Conservation (phyloP, 1,140 invertebrate species). For the Steinernema feltiae region DNA sequence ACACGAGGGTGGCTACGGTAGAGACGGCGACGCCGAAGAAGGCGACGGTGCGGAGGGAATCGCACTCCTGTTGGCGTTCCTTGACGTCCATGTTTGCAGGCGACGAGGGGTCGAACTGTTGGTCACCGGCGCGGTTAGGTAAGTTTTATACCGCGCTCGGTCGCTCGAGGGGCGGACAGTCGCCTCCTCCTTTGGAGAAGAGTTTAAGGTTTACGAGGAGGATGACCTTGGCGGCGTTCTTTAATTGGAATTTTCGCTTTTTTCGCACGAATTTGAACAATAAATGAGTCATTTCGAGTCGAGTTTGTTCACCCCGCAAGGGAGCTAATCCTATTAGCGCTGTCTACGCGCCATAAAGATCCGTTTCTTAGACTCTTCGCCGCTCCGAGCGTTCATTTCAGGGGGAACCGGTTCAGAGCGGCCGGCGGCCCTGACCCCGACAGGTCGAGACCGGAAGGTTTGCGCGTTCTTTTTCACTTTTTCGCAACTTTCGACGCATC, state of each 20-base stretch:
- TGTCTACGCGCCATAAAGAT: background rate
- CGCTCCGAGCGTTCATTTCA: background rate
- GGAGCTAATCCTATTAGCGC: background rate
- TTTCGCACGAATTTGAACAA: background rate
- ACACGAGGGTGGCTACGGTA: slow-evolving; percentile 49
- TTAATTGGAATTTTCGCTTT: slow-evolving; percentile 10
- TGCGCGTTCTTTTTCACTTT: background rate
- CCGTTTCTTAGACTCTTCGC: background rate
- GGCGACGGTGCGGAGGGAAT: slow-evolving; percentile 41
- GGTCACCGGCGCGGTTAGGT: background rate
- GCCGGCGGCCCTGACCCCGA: background rate
- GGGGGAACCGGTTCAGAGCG: background rate
- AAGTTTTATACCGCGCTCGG: background rate
- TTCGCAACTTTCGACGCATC: background rate
- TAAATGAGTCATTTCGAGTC: background rate
- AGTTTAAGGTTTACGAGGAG: background rate
- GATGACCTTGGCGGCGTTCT: slow-evolving; percentile 14
- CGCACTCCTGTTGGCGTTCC: slow-evolving; percentile 20
- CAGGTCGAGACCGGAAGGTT: background rate
- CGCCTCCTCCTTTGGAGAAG: background rate
- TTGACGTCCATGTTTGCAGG: slow-evolving; percentile 23
- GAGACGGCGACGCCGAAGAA: slow-evolving; percentile 48
- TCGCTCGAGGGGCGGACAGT: background rate
- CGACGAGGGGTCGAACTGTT: background rate
- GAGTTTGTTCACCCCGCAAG: background rate